phyloP scores from a whole-genome alignment of 2,888 invertebrate species.

The Pterobdella sp. region DNA sequence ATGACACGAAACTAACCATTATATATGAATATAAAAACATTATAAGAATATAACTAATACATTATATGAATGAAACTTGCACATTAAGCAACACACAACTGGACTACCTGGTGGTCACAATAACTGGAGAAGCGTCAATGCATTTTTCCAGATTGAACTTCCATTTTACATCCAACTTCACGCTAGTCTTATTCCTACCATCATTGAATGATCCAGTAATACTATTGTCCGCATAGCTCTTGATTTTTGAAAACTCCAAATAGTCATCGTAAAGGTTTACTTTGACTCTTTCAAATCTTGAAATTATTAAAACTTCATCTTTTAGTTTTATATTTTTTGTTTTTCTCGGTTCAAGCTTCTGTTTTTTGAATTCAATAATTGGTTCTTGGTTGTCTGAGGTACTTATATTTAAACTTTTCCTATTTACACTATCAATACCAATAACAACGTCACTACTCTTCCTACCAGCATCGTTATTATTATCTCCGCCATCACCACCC shows the following conservation, averaged over 20 bases:
- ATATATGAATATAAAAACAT: background rate
- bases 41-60: background rate
- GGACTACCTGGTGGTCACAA: conserved; percentile 40
- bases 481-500: background rate
- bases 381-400: too few relatives aligned
- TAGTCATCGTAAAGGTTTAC: background rate
- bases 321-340: too few relatives aligned
- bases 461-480: background rate
- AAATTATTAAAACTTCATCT: background rate
- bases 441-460: background rate
- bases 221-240: too few relatives aligned
- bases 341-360: too few relatives aligned
- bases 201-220: background rate
- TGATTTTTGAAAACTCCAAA: background rate
- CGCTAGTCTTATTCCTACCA: background rate
- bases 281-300: conserved; percentile 8
- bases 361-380: too few relatives aligned
- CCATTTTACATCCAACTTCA: conserved; percentile 46
- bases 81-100: background rate
- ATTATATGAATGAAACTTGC: background rate
- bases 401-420: too few relatives aligned
- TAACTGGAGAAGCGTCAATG: conserved; percentile 67
- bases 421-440: too few relatives aligned
- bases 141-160: conserved; percentile 66
- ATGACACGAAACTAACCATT: background rate